Base-by-base conservation (phyloP, 1,140 invertebrate species). In the Nephila pilipes region DNA sequence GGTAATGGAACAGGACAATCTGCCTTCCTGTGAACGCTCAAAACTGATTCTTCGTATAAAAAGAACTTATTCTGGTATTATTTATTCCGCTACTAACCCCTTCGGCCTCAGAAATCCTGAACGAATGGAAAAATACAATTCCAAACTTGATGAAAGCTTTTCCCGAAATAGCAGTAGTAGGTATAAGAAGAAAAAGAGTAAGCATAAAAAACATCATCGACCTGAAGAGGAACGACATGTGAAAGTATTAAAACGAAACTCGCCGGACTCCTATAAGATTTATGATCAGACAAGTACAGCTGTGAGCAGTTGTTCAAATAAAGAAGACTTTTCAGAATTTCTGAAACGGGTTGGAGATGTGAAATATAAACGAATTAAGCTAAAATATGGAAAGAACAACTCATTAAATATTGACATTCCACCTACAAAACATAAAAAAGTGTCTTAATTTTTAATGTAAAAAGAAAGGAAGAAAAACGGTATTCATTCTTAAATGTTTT, bases 351-450 rank as follows among this genome's bases (percentile, higher is more conserved):
- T 89, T 20, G 92, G 92, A 29, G 75, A 93, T 18, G 18, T 89
- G 8, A 93, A 85, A 65, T 88, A 46, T 57, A 93, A 93, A 57
- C 22, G 92, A 55, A 88, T 93, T 29, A 93, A 89, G 36, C 65
- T 93, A 57, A 88, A 88, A 46, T 93, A 93, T 89, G 92, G 92
- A 20, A 46, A 60, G 22, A 88, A 93, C 69, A 93, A 65, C 32
- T 83, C 60, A n/a, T 65, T 93, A 89, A 89, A 58, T 55, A 93
- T 93, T 87, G 85, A 93, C 92, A 93, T 93, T 93, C 92, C 92
- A 89, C 92, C 92, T 88, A 60, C 58, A 46, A 93, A 93, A 85
- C 92, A 65, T 63, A 93, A 89, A 83, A 88, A 89, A 89, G 87
- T 93, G 75, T 93, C 92, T 89, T 93, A 83, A 93, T 93, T 93